Evolutionary conservation across 2,113 vertebrate genomes (phyloP), one percentile per base, ranked within the genome.

Genomic region (Limnothrissa miodon): DNA sequence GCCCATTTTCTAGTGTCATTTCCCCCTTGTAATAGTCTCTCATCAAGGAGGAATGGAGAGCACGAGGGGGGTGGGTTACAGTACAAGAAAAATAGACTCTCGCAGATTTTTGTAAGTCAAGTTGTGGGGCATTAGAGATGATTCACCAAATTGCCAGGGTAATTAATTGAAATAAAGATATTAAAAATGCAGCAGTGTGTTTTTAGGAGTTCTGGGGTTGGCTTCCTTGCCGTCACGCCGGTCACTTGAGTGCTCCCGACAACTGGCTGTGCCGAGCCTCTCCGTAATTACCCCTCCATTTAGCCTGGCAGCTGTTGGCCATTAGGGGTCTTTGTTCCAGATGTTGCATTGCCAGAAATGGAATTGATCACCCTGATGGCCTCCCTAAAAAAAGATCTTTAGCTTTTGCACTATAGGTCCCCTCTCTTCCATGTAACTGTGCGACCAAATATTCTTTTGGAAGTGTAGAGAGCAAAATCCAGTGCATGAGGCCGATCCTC

Each of bases 291-390:
- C 90, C 89, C 89, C 82, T 80, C 88, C 89, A 90, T 88, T 92
- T 90, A 90, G 86, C 86, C 86, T 87, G 91, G 89, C 94, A 94
- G 92, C 93, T 95, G 93, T 93, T 92, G 91, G 91, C 91, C 92
- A 92, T 95, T 94, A 94, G 90, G 66, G 83, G 56, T 87, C 90
- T 93, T 93, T 93, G 91, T 94, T 93, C 93, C 94, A 94, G 94
- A 92, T 93, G 91, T 94, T 94, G 90, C 92, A 90, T 93, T 91
- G 93, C 94, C 92, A 93, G 87, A 74, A 93, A 92, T 90, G 80
- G 89, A 88, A 92, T 94, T 93, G 91, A 93, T 95, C 92, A 93
- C 93, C 85, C 81, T 94, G 92, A 93, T 91, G 90, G 88, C 82
- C 90, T 85, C 15, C 62, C 85, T n/a, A 42, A 42, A 87, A 90